A percentile compares a stretch with the other conserved stretches of the same genome.
These are phyloP conservation scores for Promerops cafer DNA, from an alignment of 2,113 vertebrate genomes.

Conservation along the genomic window DNA sequence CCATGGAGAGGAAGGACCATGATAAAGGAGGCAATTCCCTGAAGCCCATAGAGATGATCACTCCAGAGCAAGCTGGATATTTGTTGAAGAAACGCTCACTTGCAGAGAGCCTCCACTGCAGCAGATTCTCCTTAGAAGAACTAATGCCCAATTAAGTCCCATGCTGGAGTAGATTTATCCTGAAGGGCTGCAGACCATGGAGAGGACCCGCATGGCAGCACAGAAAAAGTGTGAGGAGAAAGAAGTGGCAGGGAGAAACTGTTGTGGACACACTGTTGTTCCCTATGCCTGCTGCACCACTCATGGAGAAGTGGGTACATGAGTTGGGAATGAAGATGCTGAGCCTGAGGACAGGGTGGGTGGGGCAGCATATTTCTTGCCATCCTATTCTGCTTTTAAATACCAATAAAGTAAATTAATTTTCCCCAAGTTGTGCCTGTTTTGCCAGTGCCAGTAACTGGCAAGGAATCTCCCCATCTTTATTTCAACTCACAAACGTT, in stretches of 20 bases:
- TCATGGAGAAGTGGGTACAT: not conserved
- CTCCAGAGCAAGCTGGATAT: not conserved
- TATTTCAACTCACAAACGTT: not conserved
- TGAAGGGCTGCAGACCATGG: not conserved
- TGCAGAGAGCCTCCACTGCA: accelerated
- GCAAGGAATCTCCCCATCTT: not conserved
- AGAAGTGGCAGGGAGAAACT: not conserved
- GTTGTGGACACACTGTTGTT: accelerated
- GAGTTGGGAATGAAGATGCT: not conserved
- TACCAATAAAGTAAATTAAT: not conserved
- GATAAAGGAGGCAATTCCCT: not conserved
- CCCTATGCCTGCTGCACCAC: accelerated
- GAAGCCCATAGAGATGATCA: accelerated
- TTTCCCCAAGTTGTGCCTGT: not conserved
- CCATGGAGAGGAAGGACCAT: not conserved
- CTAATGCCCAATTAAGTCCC: not conserved
- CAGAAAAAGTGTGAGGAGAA: not conserved
- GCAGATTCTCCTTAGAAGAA: not conserved
- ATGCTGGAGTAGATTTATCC: not conserved
- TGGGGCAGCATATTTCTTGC: not conserved
- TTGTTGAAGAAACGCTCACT: not conserved
- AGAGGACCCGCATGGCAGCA: not conserved
- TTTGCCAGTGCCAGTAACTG: not conserved
- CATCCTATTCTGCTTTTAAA: not conserved
- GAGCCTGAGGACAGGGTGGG: not conserved